A percentile compares a stretch with the other conserved stretches of the same genome.
Conservation (phyloP, 2,797 vertebrate genomes). For the Oryzias sinensis region DNA sequence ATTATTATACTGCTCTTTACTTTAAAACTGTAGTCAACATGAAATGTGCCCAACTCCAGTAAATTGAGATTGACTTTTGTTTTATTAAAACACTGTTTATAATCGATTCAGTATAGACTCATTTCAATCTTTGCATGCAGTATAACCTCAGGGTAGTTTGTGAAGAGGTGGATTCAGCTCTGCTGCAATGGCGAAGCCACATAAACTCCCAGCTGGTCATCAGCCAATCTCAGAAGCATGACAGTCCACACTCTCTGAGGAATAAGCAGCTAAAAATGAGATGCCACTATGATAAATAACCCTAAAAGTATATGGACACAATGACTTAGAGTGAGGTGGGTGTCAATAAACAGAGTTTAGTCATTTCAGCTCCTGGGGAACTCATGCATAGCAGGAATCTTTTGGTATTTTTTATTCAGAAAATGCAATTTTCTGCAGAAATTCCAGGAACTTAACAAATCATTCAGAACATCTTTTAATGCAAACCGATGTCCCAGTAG, state of each 20-base stretch:
- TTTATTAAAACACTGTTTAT: slow-evolving; percentile 9
- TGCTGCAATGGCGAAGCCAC: slow-evolving; percentile 38
- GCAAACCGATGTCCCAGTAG: background rate
- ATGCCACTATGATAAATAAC: slow-evolving; percentile 68
- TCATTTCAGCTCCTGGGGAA: slow-evolving; percentile 42
- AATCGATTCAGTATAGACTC: slow-evolving; percentile 16
- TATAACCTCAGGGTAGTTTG: slow-evolving; percentile 44
- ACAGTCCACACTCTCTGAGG: slow-evolving; percentile 39
- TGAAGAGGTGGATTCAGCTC: slow-evolving; percentile 15
- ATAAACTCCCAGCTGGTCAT: slow-evolving; percentile 29
- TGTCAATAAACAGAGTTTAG: slow-evolving; percentile 33
- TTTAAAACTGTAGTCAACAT: no score
- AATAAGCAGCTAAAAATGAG: slow-evolving; percentile 47
- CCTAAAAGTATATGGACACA: slow-evolving; percentile 39
- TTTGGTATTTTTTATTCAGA: background rate
- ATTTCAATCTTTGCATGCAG: slow-evolving; percentile 33
- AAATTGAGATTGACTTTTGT: background rate
- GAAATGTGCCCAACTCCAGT: no score
- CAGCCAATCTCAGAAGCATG: slow-evolving; percentile 22
- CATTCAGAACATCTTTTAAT: slow-evolving; percentile 20
- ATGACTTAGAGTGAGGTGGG: slow-evolving; percentile 32
- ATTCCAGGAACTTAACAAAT: slow-evolving; percentile 23
- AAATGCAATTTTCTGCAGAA: slow-evolving; percentile 35
- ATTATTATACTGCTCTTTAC: no score
- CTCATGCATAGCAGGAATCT: slow-evolving; percentile 17